phyloP scores from a whole-genome alignment of 2,113 vertebrate genomes.

The Bos taurus region DNA sequence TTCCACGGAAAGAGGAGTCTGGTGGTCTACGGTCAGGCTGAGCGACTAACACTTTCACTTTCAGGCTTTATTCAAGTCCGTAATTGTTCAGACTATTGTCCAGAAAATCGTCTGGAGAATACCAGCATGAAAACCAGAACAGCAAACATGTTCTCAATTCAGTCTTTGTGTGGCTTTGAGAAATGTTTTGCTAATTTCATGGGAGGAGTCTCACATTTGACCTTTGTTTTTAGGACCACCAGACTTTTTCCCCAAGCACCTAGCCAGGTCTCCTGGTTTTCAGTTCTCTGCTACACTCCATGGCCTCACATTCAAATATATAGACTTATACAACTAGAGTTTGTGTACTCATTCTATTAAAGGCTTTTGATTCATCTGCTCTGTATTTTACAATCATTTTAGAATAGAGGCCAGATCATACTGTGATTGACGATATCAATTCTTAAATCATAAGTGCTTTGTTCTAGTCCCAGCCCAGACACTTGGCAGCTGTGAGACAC shows the following conservation, averaged over 20 bases:
- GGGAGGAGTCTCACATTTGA: not conserved
- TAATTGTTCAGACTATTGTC: not conserved
- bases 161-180: not conserved
- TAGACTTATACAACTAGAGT: not conserved
- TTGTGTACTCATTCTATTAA: not conserved
- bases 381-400: not conserved
- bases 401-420: not conserved
- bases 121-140: not conserved
- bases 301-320: not conserved
- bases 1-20: not conserved
- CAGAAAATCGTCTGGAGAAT: too few species aligned
- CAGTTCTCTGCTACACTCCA: not conserved
- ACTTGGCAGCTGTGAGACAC: not conserved
- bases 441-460: not conserved
- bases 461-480: not conserved
- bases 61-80: not conserved
- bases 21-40: not conserved
- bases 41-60: not conserved
- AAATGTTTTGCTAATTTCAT: not conserved
- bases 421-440: not conserved
- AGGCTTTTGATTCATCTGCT: not conserved
- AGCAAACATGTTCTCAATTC: not conserved
- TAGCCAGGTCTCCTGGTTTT: not conserved
- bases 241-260: not conserved
- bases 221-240: not conserved